Evolutionary conservation across 2,113 vertebrate species (phyloP).

Genomic region (Brachypodius melanocephalos): DNA sequence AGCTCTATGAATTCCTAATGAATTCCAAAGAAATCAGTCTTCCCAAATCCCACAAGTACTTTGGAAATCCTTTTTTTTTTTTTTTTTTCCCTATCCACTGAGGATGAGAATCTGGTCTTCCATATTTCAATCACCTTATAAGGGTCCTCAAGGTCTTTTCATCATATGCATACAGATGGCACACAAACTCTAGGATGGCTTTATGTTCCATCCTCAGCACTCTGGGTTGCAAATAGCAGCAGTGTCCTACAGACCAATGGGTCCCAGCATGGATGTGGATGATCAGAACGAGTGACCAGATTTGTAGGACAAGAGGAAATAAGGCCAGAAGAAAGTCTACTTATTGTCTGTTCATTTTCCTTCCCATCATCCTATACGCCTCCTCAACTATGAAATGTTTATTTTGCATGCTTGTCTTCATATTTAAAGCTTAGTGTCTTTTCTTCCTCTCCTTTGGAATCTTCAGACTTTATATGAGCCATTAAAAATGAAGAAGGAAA

Average conservation of each 20-base stretch:
- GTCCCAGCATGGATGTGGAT: not conserved
- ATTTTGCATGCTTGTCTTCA: not conserved
- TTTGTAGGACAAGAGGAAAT: not conserved
- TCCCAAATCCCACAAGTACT: not conserved
- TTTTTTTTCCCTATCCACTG: not conserved
- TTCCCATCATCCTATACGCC: not conserved
- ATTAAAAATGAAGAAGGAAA: not conserved
- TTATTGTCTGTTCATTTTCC: not conserved
- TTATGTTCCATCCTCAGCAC: not conserved
- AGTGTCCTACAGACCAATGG: not conserved
- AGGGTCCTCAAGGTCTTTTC: not conserved
- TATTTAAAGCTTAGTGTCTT: not conserved
- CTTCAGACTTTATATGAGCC: not conserved
- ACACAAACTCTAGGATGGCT: not conserved
- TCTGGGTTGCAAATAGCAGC: not conserved
- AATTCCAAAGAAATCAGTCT: not conserved
- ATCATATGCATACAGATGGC: not conserved
- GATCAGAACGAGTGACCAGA: not conserved
- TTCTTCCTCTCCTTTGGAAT: not conserved
- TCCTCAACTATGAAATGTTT: not conserved
- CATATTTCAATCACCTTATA: not conserved
- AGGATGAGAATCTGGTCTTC: not conserved
- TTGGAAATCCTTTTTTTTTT: not conserved
- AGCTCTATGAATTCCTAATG: not conserved
- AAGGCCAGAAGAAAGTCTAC: not conserved